Base-by-base conservation (phyloP, 1,140 invertebrate genomes). In the Anadara kagoshimensis region DNA sequence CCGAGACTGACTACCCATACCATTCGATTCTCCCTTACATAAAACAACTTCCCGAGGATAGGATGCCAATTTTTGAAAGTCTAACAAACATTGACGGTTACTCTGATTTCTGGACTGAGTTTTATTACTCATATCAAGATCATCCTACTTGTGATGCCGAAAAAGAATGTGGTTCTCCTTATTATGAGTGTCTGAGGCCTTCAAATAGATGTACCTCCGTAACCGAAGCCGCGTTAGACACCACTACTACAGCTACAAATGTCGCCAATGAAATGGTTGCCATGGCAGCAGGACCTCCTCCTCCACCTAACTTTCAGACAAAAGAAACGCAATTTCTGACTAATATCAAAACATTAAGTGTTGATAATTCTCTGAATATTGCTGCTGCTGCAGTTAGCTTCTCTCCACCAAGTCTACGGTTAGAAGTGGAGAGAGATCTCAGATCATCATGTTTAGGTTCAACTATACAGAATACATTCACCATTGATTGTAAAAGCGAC, bases 381-480 rank as follows among this genome's bases (percentile, higher is more conserved):
- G 29, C 29, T 36, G 29, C 29, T 7, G 29, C 7, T 36, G 29
- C 29, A 36, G 7, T 3, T 36, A 36, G 29, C 29, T 36, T 36
- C 29, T 7, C 7, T 2, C 29, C 29, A 36, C 29, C 29, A 36
- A 36, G 29, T 36, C 29, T 36, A 3, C 29, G 29, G 29, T 36
- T 36, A 7, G 29, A 36, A 36, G 29, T 36, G 2, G 29, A 36
- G 2, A 36, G 7, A 36, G 49, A 51, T 22, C 49, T 51, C 16
- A 16, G 20, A 18, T 54, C 64, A 4, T 56, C 41, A 20, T 14
- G 63, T 53, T 24, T 76, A 24, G 66, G 63, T 43, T n/a, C 47
- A 18, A 43, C 77, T 10, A 66, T 69, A 41, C 82, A 83, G 65
- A 83, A 83, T 54, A 75, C 57, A 14, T 83, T 76, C 62, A 76